A percentile compares a stretch with the other conserved stretches of the same genome.
phyloP scores from a whole-genome alignment of 2,113 vertebrate genomes.

The Danionella cerebrum region DNA sequence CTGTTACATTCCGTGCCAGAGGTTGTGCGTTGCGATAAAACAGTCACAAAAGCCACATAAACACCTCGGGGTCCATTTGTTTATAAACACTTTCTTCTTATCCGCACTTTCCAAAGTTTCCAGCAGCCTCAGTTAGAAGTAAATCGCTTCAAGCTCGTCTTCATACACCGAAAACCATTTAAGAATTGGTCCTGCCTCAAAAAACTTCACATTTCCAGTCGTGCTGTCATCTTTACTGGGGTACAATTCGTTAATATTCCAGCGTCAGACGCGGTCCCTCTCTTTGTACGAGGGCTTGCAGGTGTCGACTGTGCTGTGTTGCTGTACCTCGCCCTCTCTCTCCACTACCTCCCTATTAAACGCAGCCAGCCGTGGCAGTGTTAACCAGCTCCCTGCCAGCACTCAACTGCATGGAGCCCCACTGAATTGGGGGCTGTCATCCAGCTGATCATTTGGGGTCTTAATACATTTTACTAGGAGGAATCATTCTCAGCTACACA shows the following conservation, averaged over 20 bases:
- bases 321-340: constrained; percentile 19
- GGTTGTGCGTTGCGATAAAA: constrained; percentile 9
- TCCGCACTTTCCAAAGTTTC: constrained; percentile 30
- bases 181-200: neutral
- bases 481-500: too few relatives aligned
- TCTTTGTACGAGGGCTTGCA: constrained; percentile 29
- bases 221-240: neutral
- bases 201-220: constrained; percentile 21
- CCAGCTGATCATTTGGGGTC: neutral
- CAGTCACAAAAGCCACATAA: neutral
- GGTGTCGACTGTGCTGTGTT: constrained; percentile 25
- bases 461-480: constrained; percentile 8
- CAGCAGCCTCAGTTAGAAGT: neutral
- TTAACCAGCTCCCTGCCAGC: constrained; percentile 47
- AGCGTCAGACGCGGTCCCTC: neutral
- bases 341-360: constrained; percentile 38
- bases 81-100: neutral
- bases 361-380: constrained; percentile 35
- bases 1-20: constrained; percentile 40
- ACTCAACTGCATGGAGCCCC: constrained; percentile 4
- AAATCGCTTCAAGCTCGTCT: neutral
- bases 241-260: constrained; percentile 4
- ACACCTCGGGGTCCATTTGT: constrained; percentile 21
- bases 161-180: neutral
- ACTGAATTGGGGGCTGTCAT: constrained; percentile 7